Conservation (phyloP, 2,797 vertebrate genomes). For the Brotula barbata region DNA sequence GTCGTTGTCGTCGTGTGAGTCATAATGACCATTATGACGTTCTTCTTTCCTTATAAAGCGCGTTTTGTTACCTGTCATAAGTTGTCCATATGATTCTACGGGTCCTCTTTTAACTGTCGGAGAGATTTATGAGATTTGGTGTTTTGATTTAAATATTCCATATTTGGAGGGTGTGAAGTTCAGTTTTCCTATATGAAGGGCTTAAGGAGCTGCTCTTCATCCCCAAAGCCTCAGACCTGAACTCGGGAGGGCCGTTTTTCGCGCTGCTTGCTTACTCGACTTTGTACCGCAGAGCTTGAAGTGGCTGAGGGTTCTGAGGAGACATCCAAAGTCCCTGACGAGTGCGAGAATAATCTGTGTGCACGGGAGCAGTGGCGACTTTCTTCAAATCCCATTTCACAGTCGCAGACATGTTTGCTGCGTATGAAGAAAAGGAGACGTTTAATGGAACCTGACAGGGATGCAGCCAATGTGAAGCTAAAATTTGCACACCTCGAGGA, state of each 20-base stretch:
- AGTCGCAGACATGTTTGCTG: slow-evolving; percentile 46
- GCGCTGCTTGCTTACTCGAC: slow-evolving; percentile 39
- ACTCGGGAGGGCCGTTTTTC: slow-evolving; percentile 43
- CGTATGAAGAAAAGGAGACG: slow-evolving; percentile 47
- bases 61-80: neutral
- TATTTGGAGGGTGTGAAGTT: slow-evolving; percentile 37
- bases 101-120: no score
- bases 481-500: slow-evolving; percentile 55
- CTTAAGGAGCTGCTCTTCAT: slow-evolving; percentile 68
- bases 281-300: slow-evolving; percentile 34
- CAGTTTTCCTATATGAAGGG: slow-evolving; percentile 51
- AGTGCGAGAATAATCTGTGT: slow-evolving; percentile 64
- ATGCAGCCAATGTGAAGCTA: slow-evolving; percentile 24
- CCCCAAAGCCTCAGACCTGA: slow-evolving; percentile 55
- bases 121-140: slow-evolving; percentile 27
- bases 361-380: slow-evolving; percentile 59
- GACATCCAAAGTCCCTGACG: slow-evolving; percentile 59
- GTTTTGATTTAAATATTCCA: slow-evolving; percentile 55
- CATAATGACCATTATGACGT: neutral
- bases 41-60: no score
- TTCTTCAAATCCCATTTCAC: slow-evolving; percentile 68
- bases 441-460: slow-evolving; percentile 61
- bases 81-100: neutral
- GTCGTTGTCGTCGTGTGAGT: neutral
- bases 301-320: slow-evolving; percentile 61